Evolutionary conservation across 2,113 vertebrate genomes (phyloP).

Genomic region (Indri indri): DNA sequence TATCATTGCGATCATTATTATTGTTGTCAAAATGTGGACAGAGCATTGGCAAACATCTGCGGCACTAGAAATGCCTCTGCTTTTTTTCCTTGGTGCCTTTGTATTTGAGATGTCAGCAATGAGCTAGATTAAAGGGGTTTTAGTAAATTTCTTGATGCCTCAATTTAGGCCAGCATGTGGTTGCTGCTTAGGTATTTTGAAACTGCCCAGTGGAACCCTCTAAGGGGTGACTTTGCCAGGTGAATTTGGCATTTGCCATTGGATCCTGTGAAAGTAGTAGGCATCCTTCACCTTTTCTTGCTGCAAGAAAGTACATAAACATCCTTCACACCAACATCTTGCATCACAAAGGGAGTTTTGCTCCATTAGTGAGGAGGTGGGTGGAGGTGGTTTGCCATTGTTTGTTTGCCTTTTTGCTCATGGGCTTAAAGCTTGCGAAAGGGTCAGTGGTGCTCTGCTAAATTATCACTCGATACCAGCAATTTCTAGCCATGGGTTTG

Average conservation of each 20-base stretch:
- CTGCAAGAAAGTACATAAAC: conserved; percentile 62
- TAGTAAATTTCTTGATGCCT: conserved; percentile 66
- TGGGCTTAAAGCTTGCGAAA: not conserved
- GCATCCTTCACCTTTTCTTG: conserved; percentile 64
- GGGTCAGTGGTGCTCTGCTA: not conserved
- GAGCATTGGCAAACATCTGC: too few species aligned
- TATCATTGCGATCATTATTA: not conserved
- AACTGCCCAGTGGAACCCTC: conserved; percentile 50
- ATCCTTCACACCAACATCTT: conserved; percentile 37
- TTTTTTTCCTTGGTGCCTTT: conserved; percentile 31
- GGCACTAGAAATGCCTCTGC: not conserved
- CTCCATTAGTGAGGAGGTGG: not conserved
- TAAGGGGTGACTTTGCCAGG: conserved; percentile 56
- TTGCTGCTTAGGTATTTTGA: conserved; percentile 53
- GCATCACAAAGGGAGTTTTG: not conserved
- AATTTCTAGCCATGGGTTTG: not conserved
- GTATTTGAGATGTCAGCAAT: not conserved
- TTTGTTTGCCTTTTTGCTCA: not conserved
- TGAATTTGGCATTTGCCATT: conserved; percentile 63
- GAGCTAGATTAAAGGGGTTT: not conserved
- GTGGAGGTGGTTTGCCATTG: not conserved
- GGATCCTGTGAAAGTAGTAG: conserved; percentile 46
- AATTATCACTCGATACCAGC: not conserved
- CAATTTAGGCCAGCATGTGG: conserved; percentile 42
- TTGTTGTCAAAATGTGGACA: not conserved